phyloP scores from a whole-genome alignment of 2,113 vertebrate species.

The Octodon degus region DNA sequence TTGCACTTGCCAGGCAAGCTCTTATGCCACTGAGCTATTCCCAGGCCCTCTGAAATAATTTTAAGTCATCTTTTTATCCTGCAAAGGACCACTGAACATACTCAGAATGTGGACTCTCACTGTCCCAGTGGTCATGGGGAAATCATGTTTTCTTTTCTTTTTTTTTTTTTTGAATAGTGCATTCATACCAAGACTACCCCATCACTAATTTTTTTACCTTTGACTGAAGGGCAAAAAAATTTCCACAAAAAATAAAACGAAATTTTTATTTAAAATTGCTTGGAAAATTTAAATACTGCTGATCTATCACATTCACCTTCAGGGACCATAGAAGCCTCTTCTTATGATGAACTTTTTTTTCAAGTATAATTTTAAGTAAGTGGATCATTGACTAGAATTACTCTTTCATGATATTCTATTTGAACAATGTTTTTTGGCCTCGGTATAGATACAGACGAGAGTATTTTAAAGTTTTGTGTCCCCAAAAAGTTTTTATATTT shows the following conservation, averaged over 20 bases:
- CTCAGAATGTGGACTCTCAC: background rate
- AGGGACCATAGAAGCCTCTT: background rate
- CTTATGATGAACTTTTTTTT: constrained; percentile 1
- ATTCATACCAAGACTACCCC: background rate
- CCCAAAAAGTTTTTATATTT: background rate
- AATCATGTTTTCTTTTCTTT: background rate
- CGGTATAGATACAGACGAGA: background rate
- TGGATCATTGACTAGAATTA: background rate
- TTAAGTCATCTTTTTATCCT: background rate
- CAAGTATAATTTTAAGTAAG: background rate
- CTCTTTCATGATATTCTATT: constrained; percentile 24
- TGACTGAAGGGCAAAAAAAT: background rate
- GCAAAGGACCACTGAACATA: background rate
- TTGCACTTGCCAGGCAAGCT: too few relatives aligned
- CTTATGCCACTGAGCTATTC: background rate
- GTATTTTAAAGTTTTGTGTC: background rate
- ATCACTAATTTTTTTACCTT: background rate
- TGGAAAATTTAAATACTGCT: background rate
- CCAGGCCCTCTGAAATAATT: background rate
- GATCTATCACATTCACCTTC: background rate
- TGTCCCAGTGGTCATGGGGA: accelerated
- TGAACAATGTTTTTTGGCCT: background rate
- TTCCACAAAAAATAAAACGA: background rate
- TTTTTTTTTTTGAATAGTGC: background rate
- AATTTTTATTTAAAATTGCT: constrained; percentile 1